Evolutionary conservation across 2,113 vertebrate genomes (phyloP).

Genomic region (Beaufortia kweichowensis): DNA sequence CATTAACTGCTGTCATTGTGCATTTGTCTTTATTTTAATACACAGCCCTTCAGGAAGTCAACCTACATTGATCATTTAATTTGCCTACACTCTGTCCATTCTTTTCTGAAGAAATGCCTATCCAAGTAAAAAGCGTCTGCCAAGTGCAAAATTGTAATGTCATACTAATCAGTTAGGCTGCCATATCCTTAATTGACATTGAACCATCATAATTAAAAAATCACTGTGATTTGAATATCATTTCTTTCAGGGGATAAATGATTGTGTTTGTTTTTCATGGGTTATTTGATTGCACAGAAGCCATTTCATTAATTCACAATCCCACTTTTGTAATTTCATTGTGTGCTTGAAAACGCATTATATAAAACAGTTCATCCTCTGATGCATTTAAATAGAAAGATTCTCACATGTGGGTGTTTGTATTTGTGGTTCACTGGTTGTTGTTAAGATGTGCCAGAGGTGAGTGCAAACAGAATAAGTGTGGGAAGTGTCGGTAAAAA

Average conservation of each 20-base stretch:
- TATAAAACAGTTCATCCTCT: not conserved
- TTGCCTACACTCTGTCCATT: not conserved
- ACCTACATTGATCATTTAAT: not conserved
- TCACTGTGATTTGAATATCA: not conserved
- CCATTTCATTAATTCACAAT: not conserved
- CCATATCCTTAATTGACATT: not conserved
- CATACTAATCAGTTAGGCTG: not conserved
- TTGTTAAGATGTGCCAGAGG: not conserved
- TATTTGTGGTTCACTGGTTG: not conserved
- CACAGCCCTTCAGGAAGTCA: not conserved
- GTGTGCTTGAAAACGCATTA: not conserved
- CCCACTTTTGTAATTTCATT: not conserved
- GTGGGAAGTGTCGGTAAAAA: constrained; percentile 23
- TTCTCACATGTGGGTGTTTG: not conserved
- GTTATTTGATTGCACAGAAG: constrained; percentile 2
- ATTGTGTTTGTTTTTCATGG: not conserved
- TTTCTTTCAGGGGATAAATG: not conserved
- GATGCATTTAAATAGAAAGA: not conserved
- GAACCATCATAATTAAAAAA: not conserved
- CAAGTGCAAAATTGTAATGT: no score
- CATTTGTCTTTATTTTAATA: not conserved
- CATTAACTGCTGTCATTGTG: not conserved
- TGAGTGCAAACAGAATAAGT: not conserved
- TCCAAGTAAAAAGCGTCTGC: not conserved
- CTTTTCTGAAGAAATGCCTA: not conserved